These are phyloP conservation scores for Trinorchestia longiramus DNA, from an alignment of 1,140 invertebrate species.

Conservation along the genomic window DNA sequence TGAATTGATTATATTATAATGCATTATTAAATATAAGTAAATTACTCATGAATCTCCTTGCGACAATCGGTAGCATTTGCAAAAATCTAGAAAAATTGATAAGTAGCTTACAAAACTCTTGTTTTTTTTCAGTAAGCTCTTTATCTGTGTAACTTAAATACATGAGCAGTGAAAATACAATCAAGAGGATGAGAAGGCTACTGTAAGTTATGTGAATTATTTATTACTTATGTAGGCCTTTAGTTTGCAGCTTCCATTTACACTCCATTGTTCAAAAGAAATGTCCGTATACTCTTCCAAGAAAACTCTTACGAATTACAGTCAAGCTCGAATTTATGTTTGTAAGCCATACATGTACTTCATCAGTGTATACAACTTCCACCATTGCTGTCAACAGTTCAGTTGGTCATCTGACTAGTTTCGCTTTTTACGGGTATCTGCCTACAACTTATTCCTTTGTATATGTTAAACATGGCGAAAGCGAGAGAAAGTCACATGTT, in stretches of 20 bases:
- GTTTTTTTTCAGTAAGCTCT: background rate
- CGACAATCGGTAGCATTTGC: background rate
- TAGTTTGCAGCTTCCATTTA: background rate
- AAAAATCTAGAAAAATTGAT: background rate
- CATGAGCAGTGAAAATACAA: background rate
- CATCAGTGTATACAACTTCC: no score
- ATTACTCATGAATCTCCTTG: background rate
- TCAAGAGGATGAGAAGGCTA: background rate
- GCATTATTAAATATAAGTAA: background rate
- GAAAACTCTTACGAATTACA: no score
- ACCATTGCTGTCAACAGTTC: no score
- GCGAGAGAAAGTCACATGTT: no score
- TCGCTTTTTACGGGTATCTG: no score
- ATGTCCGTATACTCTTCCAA: background rate
- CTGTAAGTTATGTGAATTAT: background rate
- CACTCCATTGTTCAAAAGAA: background rate
- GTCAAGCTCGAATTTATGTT: no score
- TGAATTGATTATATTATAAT: background rate
- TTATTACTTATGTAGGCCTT: background rate
- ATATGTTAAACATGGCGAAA: no score
- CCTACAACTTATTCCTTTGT: no score
- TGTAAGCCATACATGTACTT: no score
- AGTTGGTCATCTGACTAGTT: no score
- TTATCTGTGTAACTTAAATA: background rate
- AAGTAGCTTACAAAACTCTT: background rate